Evolutionary conservation across 2,888 invertebrate species (phyloP), one percentile per base, ranked within the genome.

Genomic region (Eristalis arbustorum): DNA sequence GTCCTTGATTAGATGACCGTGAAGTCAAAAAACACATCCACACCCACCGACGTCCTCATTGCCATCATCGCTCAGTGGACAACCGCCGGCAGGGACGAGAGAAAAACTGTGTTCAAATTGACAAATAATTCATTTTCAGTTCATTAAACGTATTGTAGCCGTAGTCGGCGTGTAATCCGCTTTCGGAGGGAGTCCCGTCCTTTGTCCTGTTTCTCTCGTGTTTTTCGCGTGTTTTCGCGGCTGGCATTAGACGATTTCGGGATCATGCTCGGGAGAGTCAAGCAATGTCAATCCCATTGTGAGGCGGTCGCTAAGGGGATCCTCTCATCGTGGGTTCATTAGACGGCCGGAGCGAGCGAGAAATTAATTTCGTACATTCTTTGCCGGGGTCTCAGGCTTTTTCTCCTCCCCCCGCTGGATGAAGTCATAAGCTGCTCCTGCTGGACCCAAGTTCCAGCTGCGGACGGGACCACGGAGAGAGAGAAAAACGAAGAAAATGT

Each of bases 101-200:
- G 49, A 62, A 69, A 78, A 78, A 69, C 64, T 64, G 69, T 64
- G 69, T 42, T 64, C 40, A 79, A 84, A 84, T 79, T 80, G 78
- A 79, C 83, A 83, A 83, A 87, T 87, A 87, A 87, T 87, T 87
- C 74, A 87, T 87, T 79, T 87, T 87, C 87, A 83, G 87, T 87
- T 87, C 87, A 87, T 87, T 87, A 87, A 87, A 62, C 87, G 75
- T 79, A 82, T 87, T 87, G 87, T 78, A 74, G 64, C 66, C 63
- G 87, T 78, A 74, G 64, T 62, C 63, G 67, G 74, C 72, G 79
- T 87, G 75, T 87, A 69, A 83, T 78, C 62, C 67, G 64, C 74
- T 74, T 71, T 67, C 28, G 3, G 77, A 66, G 37, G 37, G 37
- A 37, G 13, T n/a, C n/a, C n/a, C 37, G 13, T 37, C 37, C 37